Conservation (phyloP, 2,888 invertebrate genomes). For the Nephrotoma flavescens region DNA sequence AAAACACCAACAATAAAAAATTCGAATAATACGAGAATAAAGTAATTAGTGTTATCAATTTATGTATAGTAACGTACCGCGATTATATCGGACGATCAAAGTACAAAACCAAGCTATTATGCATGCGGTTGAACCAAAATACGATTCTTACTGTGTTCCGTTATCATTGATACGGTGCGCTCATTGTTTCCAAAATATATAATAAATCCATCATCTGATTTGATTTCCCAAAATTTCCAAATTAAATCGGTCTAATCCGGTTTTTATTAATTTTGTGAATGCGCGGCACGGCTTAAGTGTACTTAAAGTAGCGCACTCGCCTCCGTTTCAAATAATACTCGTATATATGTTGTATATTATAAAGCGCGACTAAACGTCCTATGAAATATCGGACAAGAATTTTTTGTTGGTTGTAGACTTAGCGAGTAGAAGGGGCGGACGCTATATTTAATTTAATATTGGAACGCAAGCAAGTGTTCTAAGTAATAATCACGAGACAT, state of each 20-base stretch:
- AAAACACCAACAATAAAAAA: background rate
- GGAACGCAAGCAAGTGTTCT: background rate
- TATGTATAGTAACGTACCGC: background rate
- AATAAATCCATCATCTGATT: background rate
- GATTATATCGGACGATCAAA: background rate
- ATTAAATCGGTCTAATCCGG: background rate
- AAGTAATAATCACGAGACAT: background rate
- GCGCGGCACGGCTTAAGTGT: background rate
- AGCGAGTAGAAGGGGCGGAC: too few relatives aligned
- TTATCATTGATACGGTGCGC: background rate
- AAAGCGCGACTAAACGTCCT: background rate
- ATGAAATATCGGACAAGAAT: background rate
- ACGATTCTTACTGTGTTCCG: background rate
- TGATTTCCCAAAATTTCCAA: background rate
- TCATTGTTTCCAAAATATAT: background rate
- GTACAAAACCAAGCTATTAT: background rate
- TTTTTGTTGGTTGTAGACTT: too few relatives aligned
- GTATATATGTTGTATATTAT: too few relatives aligned
- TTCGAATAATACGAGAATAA: background rate
- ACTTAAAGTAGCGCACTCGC: background rate
- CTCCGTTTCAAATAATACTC: background rate
- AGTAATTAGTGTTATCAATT: background rate
- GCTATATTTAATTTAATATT: too few relatives aligned
- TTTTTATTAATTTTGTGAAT: background rate
- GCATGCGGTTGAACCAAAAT: background rate